These are phyloP conservation scores for Acropternis orthonyx DNA, from an alignment of 2,797 vertebrate species.

Conservation along the genomic window DNA sequence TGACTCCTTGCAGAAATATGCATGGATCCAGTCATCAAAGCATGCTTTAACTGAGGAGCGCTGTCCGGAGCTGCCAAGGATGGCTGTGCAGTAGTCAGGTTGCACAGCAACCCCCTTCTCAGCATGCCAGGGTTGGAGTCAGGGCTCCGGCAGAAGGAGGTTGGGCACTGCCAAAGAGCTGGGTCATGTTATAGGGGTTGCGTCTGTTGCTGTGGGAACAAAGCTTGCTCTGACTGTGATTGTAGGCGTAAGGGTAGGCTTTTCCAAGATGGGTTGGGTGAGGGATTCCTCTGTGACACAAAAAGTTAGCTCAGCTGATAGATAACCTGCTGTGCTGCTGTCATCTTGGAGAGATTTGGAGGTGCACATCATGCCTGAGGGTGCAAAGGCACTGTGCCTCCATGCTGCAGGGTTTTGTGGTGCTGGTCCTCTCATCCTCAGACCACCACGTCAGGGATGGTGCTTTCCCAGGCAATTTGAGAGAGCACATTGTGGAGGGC, in stretches of 20 bases:
- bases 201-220: not conserved
- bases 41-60: not conserved
- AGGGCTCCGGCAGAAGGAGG: not conserved
- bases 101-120: slow-evolving; percentile 29
- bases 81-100: not conserved
- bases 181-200: not conserved
- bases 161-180: not conserved
- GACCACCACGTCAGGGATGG: not conserved
- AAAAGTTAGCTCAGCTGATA: not conserved
- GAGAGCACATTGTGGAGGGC: not conserved
- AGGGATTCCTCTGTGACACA: not conserved
- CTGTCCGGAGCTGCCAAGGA: not conserved
- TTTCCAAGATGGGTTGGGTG: not conserved
- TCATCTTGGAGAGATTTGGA: not conserved
- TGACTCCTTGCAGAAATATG: slow-evolving; percentile 18
- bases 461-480: not conserved
- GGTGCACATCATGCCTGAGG: not conserved
- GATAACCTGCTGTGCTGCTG: not conserved
- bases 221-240: not conserved
- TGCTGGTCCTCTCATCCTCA: not conserved
- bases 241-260: not conserved
- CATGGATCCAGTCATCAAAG: slow-evolving; percentile 23
- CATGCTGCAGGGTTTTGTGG: not conserved
- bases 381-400: not conserved
- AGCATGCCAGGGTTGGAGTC: not conserved